A percentile compares a stretch with the other conserved stretches of the same genome.
Evolutionary conservation across 2,797 vertebrate genomes (phyloP).

Genomic region (Muscicapa comitata): DNA sequence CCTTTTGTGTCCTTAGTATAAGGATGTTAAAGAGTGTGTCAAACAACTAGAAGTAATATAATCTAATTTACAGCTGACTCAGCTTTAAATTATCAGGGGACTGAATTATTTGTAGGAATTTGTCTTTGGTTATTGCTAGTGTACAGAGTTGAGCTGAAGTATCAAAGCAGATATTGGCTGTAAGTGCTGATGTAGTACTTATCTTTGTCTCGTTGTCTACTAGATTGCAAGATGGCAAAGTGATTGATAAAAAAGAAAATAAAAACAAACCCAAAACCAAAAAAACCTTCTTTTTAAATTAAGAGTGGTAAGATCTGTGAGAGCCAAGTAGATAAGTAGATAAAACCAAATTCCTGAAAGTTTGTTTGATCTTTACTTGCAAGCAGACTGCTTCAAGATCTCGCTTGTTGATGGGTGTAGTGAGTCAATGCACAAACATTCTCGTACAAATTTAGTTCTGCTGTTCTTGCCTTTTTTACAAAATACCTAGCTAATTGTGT

Average conservation of each 20-base stretch:
- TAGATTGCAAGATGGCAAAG: background rate
- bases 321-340: background rate
- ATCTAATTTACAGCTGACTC: background rate
- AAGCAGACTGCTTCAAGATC: background rate
- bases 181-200: background rate
- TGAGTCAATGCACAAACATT: background rate
- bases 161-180: background rate
- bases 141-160: background rate
- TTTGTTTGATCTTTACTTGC: background rate
- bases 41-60: background rate
- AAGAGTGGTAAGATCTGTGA: background rate
- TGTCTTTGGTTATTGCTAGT: background rate
- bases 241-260: background rate
- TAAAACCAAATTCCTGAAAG: background rate
- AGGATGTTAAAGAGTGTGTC: background rate
- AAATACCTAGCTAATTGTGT: background rate
- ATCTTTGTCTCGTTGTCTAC: background rate
- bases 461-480: background rate
- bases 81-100: background rate
- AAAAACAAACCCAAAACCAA: rapidly evolving
- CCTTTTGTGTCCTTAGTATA: background rate
- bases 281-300: background rate
- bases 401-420: background rate
- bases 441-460: background rate
- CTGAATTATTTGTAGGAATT: background rate